Conservation (phyloP, 2,113 vertebrate species). For the Baryphthengus martii region DNA sequence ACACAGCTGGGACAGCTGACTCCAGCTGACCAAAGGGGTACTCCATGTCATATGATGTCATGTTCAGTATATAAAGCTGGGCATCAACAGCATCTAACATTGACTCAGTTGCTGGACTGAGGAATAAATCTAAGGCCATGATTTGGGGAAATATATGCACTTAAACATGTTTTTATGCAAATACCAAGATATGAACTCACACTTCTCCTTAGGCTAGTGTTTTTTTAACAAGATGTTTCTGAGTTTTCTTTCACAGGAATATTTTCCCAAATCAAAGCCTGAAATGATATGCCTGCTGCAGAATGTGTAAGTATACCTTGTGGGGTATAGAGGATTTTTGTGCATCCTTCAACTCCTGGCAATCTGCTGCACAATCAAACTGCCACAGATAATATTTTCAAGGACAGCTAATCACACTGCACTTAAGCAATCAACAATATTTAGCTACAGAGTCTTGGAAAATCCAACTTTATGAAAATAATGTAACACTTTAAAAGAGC, state of each 20-base stretch:
- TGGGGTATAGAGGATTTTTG: neutral
- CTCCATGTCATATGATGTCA: neutral
- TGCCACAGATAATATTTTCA: neutral
- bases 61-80: neutral
- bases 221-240: neutral
- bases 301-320: neutral
- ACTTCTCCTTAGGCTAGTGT: neutral
- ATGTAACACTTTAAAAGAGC: neutral
- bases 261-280: neutral
- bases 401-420: conserved; percentile 1
- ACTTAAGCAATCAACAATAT: neutral
- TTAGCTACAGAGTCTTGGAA: neutral
- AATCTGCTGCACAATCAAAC: neutral
- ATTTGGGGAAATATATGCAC: neutral
- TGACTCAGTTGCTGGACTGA: neutral
- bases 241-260: neutral
- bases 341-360: neutral
- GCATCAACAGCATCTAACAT: neutral
- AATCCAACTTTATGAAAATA: neutral
- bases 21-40: neutral
- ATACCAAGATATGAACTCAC: neutral
- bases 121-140: neutral
- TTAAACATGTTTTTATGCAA: neutral
- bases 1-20: neutral
- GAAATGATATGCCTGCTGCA: neutral